A percentile compares a stretch with the other conserved stretches of the same genome.
These are phyloP conservation scores for Colossoma macropomum DNA, from an alignment of 2,113 vertebrate species.

Conservation along the genomic window DNA sequence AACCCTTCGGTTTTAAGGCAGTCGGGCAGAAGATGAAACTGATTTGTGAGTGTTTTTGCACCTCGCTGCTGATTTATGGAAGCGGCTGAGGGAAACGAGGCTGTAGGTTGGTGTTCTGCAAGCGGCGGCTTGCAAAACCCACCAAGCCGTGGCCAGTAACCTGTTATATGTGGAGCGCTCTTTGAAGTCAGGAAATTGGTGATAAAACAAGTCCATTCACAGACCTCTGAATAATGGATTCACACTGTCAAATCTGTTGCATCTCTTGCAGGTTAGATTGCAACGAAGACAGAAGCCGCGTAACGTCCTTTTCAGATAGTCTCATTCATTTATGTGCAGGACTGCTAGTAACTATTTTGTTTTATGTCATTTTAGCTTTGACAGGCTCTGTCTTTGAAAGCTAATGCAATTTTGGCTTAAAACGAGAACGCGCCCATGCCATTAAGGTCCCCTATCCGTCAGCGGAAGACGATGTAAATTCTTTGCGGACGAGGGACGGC, in stretches of 20 bases:
- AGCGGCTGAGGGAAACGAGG: slow-evolving; percentile 20
- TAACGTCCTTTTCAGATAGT: slow-evolving; percentile 30
- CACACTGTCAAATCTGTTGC: slow-evolving; percentile 28
- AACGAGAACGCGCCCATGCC: slow-evolving; percentile 31
- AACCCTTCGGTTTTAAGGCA: slow-evolving; percentile 4
- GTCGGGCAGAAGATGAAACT: neutral
- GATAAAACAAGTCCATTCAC: slow-evolving; percentile 51
- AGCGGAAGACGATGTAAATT: slow-evolving; percentile 44
- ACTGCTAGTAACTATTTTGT: slow-evolving; percentile 8
- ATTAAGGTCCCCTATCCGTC: slow-evolving; percentile 52
- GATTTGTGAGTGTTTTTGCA: slow-evolving; percentile 2
- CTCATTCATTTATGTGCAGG: slow-evolving; percentile 4
- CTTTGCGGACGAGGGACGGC: slow-evolving; percentile 44
- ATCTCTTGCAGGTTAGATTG: slow-evolving; percentile 33
- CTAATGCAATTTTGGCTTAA: slow-evolving; percentile 48
- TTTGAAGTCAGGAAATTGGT: slow-evolving; percentile 49
- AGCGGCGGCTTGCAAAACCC: neutral
- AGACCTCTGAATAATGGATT: slow-evolving; percentile 52
- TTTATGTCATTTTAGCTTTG: slow-evolving; percentile 30
- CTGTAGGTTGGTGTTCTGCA: slow-evolving; percentile 25
- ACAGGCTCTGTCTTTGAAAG: slow-evolving; percentile 18
- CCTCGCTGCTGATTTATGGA: slow-evolving; percentile 45
- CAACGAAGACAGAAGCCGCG: neutral
- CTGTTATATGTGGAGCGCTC: slow-evolving; percentile 28
- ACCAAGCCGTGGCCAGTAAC: slow-evolving; percentile 21